phyloP scores from a whole-genome alignment of 1,140 invertebrate genomes.

The Prorops nasuta region DNA sequence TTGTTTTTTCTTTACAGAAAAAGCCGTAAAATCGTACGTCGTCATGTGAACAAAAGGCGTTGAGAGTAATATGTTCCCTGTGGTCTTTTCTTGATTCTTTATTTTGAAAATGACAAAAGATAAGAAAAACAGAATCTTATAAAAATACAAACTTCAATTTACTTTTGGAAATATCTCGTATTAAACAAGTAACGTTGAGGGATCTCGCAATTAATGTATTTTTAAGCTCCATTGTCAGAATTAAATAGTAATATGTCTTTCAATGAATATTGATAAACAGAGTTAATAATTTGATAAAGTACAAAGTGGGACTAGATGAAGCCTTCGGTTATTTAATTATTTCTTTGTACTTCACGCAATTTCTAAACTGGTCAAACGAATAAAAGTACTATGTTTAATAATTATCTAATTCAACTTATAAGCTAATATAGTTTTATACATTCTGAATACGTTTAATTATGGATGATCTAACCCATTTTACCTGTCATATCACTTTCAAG shows the following conservation, averaged over 20 bases:
- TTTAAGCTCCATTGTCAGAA: conserved; percentile 13
- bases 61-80: conserved; percentile 27
- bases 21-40: conserved; percentile 45
- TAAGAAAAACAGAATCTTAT: neutral
- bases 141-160: neutral
- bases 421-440: too few relatives aligned
- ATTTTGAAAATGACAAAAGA: neutral
- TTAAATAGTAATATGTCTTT: conserved; percentile 20
- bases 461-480: too few relatives aligned
- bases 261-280: too few relatives aligned
- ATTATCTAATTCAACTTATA: too few relatives aligned
- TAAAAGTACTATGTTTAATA: too few relatives aligned
- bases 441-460: too few relatives aligned
- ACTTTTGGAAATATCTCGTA: neutral
- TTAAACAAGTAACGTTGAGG: neutral
- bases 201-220: neutral
- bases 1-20: conserved; percentile 33
- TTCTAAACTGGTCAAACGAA: too few relatives aligned
- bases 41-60: conserved; percentile 48
- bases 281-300: too few relatives aligned
- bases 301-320: too few relatives aligned
- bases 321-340: too few relatives aligned
- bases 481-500: too few relatives aligned
- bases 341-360: too few relatives aligned
- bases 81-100: conserved; percentile 12